These are phyloP conservation scores for Seira musarum DNA, from an alignment of 2,888 invertebrate genomes.

Conservation along the genomic window DNA sequence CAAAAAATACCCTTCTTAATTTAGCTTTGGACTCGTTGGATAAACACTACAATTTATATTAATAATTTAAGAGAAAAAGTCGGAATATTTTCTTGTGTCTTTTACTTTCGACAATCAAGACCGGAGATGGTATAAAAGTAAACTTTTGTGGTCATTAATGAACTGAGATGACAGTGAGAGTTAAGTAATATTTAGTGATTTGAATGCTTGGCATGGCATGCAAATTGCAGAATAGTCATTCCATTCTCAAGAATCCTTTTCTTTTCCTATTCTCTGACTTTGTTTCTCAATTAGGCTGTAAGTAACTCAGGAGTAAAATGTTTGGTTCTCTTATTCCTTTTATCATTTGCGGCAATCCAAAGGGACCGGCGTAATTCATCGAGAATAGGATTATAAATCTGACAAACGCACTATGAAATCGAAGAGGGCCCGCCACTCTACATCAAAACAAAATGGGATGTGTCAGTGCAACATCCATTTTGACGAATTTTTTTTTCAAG, in stretches of 20 bases:
- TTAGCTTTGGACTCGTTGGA: no score
- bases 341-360: not conserved
- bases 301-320: not conserved
- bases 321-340: not conserved
- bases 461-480: not conserved
- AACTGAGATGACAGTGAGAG: not conserved
- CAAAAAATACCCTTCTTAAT: no score
- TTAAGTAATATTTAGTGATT: not conserved
- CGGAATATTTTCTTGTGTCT: no score
- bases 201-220: not conserved
- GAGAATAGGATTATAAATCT: constrained; percentile 13
- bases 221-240: not conserved
- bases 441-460: constrained; percentile 13
- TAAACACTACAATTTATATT: no score
- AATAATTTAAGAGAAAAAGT: no score
- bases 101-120: no score
- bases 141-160: not conserved
- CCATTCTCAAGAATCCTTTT: not conserved
- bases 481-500: constrained; percentile 29
- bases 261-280: not conserved
- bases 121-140: no score
- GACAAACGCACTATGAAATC: not conserved
- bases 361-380: not conserved
- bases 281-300: constrained; percentile 8
- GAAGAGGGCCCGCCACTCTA: constrained; percentile 2